phyloP scores from a whole-genome alignment of 1,140 invertebrate species.

The Acromyrmex heyeri region DNA sequence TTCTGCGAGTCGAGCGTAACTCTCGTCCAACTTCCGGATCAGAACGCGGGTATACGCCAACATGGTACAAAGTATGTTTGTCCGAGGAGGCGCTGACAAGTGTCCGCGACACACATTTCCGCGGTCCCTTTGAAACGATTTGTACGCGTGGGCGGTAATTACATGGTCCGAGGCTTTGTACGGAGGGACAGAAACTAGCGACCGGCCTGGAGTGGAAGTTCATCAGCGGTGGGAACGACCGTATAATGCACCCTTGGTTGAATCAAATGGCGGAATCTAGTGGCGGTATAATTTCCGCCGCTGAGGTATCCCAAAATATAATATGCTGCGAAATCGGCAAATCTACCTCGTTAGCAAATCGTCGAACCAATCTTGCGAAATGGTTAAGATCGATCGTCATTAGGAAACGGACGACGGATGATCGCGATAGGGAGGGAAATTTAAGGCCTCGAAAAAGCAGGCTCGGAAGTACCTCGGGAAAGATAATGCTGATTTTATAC shows the following conservation, averaged over 20 bases:
- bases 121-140: slow-evolving; percentile 50
- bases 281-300: background rate
- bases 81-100: slow-evolving; percentile 49
- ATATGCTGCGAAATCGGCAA: slow-evolving; percentile 28
- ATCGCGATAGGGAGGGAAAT: slow-evolving; percentile 31
- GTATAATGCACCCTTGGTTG: slow-evolving; percentile 23
- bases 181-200: slow-evolving; percentile 22
- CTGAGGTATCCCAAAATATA: slow-evolving; percentile 31
- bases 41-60: background rate
- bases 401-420: background rate
- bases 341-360: background rate
- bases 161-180: slow-evolving; percentile 52
- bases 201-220: slow-evolving; percentile 40
- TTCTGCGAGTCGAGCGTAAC: background rate
- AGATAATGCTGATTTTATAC: slow-evolving; percentile 54
- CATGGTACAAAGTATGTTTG: slow-evolving; percentile 47
- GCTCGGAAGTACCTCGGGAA: background rate
- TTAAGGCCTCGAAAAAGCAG: slow-evolving; percentile 12
- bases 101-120: slow-evolving; percentile 37
- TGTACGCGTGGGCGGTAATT: slow-evolving; percentile 47
- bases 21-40: slow-evolving; percentile 16
- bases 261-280: slow-evolving; percentile 40
- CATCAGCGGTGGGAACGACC: slow-evolving; percentile 41
- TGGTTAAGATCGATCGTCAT: slow-evolving; percentile 10
- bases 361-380: slow-evolving; percentile 20